Evolutionary conservation across 1,140 invertebrate genomes (phyloP).

Genomic region (Hyles vespertilio): DNA sequence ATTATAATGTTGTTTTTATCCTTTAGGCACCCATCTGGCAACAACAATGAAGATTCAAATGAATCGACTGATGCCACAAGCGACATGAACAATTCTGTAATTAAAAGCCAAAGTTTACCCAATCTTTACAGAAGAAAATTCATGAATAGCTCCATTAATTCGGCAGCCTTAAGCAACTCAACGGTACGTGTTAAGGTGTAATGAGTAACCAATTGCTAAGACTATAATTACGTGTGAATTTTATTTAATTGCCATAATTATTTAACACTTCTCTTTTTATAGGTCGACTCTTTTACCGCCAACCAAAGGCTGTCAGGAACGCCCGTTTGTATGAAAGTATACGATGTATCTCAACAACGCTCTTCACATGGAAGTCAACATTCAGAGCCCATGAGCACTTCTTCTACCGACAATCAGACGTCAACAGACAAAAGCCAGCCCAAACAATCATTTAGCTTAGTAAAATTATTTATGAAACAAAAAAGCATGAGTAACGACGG

Average conservation of each 20-base stretch:
- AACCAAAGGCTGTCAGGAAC: constrained; percentile 73
- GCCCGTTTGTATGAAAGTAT: constrained; percentile 78
- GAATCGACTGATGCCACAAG: constrained; percentile 54
- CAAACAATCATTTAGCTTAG: constrained; percentile 84
- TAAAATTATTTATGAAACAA: constrained; percentile 93
- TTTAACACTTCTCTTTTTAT: constrained; percentile 42
- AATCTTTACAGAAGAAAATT: constrained; percentile 77
- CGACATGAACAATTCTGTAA: constrained; percentile 69
- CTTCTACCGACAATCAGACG: constrained; percentile 71
- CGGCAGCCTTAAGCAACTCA: constrained; percentile 76
- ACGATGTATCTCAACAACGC: constrained; percentile 78
- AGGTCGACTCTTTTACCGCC: constrained; percentile 74
- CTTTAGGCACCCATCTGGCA: constrained; percentile 84
- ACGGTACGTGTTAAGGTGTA: constrained; percentile 70
- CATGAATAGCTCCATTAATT: constrained; percentile 67
- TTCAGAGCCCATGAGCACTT: constrained; percentile 78
- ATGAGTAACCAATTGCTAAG: constrained; percentile 17
- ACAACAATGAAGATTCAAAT: constrained; percentile 80
- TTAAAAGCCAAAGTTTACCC: constrained; percentile 86
- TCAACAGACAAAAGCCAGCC: constrained; percentile 72
- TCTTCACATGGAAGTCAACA: constrained; percentile 71
- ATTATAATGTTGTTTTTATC: constrained; percentile 19
- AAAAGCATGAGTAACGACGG: constrained; percentile 87
- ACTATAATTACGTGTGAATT: too few species aligned
- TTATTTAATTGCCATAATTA: constrained; percentile 19